These are phyloP conservation scores for Myrmecobius fasciatus DNA, from an alignment of 2,113 vertebrate genomes.

Conservation along the genomic window DNA sequence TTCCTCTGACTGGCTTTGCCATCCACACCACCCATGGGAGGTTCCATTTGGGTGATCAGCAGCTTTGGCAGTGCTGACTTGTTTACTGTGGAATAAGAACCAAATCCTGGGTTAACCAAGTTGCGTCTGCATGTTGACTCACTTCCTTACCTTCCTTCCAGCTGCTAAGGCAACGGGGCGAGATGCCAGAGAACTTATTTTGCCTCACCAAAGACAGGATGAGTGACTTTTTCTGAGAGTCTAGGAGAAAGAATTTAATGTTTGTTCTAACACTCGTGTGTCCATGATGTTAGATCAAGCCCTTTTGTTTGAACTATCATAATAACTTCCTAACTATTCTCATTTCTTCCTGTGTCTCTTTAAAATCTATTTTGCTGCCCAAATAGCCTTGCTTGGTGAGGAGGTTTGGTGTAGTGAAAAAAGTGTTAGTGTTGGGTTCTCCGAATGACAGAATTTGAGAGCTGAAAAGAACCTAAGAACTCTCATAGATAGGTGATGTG, in stretches of 20 bases:
- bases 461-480: neutral
- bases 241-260: neutral
- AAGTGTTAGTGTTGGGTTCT: neutral
- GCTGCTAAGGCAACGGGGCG: neutral
- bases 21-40: neutral
- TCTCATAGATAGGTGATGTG: neutral
- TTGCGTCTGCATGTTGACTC: constrained; percentile 3
- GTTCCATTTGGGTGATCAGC: neutral
- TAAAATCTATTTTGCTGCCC: neutral
- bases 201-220: neutral
- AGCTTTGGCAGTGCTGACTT: constrained; percentile 14
- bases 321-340: neutral
- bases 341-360: neutral
- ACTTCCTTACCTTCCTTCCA: constrained; percentile 8
- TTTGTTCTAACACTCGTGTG: neutral
- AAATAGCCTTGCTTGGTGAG: neutral
- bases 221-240: constrained; percentile 13
- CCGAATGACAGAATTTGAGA: neutral
- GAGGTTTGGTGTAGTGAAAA: neutral
- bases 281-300: neutral
- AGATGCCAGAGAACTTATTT: constrained; percentile 17
- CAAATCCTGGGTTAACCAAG: constrained; percentile 45
- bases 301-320: neutral
- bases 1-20: neutral
- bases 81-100: constrained; percentile 19